Percentiles rank a stretch among this genome's conserved stretches.
Conservation (phyloP, 2,113 vertebrate genomes). For the Zosterops borbonicus region DNA sequence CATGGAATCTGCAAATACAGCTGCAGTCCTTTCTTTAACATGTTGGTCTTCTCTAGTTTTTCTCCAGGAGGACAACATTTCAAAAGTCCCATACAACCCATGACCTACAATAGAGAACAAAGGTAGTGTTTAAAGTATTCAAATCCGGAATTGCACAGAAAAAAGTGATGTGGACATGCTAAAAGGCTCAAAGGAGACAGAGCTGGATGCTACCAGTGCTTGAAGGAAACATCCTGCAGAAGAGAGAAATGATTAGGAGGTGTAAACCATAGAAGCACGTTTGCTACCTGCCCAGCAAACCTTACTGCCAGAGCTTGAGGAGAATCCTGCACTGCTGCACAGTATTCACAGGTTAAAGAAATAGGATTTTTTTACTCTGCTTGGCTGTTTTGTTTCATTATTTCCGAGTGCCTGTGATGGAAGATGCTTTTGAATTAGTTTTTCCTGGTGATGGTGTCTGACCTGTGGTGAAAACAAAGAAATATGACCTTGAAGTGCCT, state of each 20-base stretch:
- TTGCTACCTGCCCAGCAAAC: background rate
- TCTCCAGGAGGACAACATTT: conserved; percentile 98
- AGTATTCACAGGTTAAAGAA: background rate
- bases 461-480: conserved; percentile 54
- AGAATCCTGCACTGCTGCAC: background rate
- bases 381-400: background rate
- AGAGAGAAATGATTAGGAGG: background rate
- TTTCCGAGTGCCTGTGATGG: conserved; percentile 5
- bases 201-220: background rate
- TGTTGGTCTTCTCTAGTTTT: conserved; percentile 97
- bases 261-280: background rate
- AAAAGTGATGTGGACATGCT: background rate
- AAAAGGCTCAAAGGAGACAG: background rate
- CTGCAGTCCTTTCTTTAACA: conserved; percentile 95
- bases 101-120: conserved; percentile 87
- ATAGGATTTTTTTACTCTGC: background rate
- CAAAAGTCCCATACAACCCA: conserved; percentile 96
- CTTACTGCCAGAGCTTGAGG: background rate
- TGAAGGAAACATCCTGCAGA: background rate
- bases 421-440: conserved; percentile 54
- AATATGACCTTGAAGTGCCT: background rate
- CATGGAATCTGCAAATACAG: conserved; percentile 96
- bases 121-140: conserved; percentile 58
- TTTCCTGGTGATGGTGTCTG: conserved; percentile 19
- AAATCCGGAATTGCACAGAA: background rate